Base-by-base conservation (phyloP, 2,888 invertebrate species). In the Bellardia pandia region DNA sequence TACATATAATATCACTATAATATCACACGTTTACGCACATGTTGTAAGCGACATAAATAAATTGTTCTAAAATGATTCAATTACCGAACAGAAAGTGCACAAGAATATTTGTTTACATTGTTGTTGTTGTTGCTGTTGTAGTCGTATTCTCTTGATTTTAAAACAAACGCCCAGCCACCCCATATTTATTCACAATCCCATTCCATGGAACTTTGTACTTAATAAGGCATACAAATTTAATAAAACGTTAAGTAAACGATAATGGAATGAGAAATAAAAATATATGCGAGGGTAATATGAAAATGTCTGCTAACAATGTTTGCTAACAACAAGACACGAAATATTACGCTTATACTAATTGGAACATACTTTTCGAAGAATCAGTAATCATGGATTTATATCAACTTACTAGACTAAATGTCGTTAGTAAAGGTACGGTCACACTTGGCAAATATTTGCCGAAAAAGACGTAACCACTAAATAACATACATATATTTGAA, bases 61-160 rank as follows among this genome's bases (percentile, higher is more conserved):
- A 89, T 89, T 86, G 86, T 85, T 85, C 81, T 85, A 77, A 89
- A 90, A 90, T 89, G 86, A 86, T 89, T 89, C 89, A 90, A 90
- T 89, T 89, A 88, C 86, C 75, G 66, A 56, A 82, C 78, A 64
- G 79, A 85, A 76, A 79, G 71, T 75, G 75, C 53, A 87, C 77
- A 77, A 66, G 78, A 81, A 77, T 80, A 77, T 84, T 66, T 76
- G 66, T 30, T 30, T 23, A 51, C 48, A 79, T 60, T 72, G 72
- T 64, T 68, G 62, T 64, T 68, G 62, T 66, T 81, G 30, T 72
- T 80, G 53, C 45, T 53, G 14, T 30, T 68, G 14, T 40, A 60
- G 42, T 40, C 33, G 33, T 76, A 68, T 45, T 23, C 48, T 7
- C 62, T 64, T n/a, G 37, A 23, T 45, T 9, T 30, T 13, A 11